Conservation (phyloP, 2,797 vertebrate species). For the Sebastes minor region DNA sequence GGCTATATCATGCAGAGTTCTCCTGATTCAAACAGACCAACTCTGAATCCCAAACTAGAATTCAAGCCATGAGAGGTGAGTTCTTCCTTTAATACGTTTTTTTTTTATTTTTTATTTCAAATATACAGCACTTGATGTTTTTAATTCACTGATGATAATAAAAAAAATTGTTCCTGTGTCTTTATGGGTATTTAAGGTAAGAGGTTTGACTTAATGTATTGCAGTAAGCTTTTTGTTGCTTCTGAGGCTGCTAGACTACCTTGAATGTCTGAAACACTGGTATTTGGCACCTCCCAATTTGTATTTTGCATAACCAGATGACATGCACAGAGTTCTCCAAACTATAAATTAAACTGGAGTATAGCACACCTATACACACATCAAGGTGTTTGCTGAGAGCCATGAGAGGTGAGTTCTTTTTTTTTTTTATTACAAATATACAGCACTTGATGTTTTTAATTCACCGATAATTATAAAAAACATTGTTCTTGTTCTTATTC, state of each 20-base stretch:
- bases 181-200: too few relatives aligned
- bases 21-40: not conserved
- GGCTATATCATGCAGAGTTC: not conserved
- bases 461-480: not conserved
- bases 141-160: too few relatives aligned
- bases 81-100: not conserved
- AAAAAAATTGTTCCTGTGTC: not conserved
- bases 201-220: too few relatives aligned
- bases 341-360: too few relatives aligned
- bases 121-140: not conserved
- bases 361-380: too few relatives aligned
- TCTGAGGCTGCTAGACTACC: too few relatives aligned
- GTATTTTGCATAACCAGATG: too few relatives aligned
- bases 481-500: not conserved
- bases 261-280: too few relatives aligned
- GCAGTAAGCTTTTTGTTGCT: too few relatives aligned
- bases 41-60: not conserved
- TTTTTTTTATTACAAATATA: not conserved
- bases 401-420: not conserved
- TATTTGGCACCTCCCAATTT: too few relatives aligned
- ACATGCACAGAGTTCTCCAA: too few relatives aligned
- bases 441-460: not conserved
- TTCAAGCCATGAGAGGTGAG: not conserved
- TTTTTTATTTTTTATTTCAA: too few relatives aligned
- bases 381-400: fast-evolving